These are phyloP conservation scores for Rhizoglyphus robini DNA, from an alignment of 1,140 invertebrate species.

Conservation along the genomic window DNA sequence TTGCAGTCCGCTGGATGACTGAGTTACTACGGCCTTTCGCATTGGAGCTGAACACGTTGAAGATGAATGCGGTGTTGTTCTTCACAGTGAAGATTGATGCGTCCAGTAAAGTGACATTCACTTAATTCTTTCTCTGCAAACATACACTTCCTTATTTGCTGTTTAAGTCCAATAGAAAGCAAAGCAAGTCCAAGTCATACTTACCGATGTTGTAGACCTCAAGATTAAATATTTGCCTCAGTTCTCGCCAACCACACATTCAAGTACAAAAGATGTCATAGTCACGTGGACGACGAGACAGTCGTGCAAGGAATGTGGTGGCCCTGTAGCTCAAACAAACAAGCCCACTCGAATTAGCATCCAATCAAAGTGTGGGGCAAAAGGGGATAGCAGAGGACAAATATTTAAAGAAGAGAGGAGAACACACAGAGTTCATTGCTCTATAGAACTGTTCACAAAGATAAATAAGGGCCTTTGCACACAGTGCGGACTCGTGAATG, in stretches of 20 bases:
- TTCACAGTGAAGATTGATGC: conserved; percentile 26
- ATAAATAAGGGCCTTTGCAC: too few species aligned
- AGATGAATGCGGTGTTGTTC: conserved; percentile 25
- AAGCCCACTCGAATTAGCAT: too few species aligned
- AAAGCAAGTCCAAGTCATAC: neutral
- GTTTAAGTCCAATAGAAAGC: neutral
- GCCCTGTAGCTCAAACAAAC: conserved; percentile 2
- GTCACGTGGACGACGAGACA: conserved; percentile 14
- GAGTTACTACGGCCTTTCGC: conserved; percentile 26
- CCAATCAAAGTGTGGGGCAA: neutral
- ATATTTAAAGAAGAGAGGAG: too few species aligned
- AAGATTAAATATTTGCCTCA: conserved; percentile 63
- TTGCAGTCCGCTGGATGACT: conserved; percentile 20
- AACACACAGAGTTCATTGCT: too few species aligned
- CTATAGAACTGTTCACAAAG: too few species aligned
- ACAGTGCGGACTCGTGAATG: too few species aligned
- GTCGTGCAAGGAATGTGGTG: conserved; percentile 17
- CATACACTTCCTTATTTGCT: neutral
- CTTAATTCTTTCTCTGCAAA: conserved; percentile 20
- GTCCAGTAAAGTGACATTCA: conserved; percentile 27
- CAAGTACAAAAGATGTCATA: conserved; percentile 3
- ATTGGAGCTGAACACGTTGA: conserved; percentile 27
- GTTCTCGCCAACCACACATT: conserved; percentile 56
- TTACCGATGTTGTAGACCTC: conserved; percentile 50
- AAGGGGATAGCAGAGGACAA: neutral